phyloP scores from a whole-genome alignment of 2,888 invertebrate species.

The Baronia brevicornis region DNA sequence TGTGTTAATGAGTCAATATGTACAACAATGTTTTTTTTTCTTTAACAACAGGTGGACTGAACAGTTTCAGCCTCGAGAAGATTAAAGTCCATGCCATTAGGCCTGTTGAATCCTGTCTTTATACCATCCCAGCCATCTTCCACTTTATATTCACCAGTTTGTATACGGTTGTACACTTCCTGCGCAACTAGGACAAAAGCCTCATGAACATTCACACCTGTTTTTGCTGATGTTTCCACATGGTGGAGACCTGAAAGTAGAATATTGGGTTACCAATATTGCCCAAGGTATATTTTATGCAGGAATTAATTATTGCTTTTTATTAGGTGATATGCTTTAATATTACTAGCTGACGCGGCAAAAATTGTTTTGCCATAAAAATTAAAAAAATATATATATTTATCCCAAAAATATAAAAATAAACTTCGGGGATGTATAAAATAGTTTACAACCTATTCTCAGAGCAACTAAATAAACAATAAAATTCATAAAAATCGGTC shows the following conservation, averaged over 20 bases:
- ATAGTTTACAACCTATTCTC: no score
- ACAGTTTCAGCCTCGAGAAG: conserved; percentile 93
- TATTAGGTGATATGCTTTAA: no score
- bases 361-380: no score
- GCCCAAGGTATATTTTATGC: no score
- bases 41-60: conserved; percentile 90
- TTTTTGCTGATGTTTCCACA: conserved; percentile 96
- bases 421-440: no score
- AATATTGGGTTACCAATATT: no score
- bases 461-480: no score
- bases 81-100: conserved; percentile 88
- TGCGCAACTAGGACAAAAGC: conserved; percentile 93
- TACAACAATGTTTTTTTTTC: conserved; percentile 23
- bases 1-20: conserved; percentile 30
- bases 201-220: conserved; percentile 94
- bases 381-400: no score
- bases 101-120: conserved; percentile 91
- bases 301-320: no score
- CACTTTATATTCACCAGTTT: conserved; percentile 92
- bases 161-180: conserved; percentile 92
- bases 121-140: conserved; percentile 99
- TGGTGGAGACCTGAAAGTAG: conserved; percentile 82
- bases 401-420: no score
- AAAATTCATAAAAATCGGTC: no score
- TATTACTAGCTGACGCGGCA: no score